Evolutionary conservation across 1,140 invertebrate species (phyloP).

Genomic region (Drosophila equinoxialis): DNA sequence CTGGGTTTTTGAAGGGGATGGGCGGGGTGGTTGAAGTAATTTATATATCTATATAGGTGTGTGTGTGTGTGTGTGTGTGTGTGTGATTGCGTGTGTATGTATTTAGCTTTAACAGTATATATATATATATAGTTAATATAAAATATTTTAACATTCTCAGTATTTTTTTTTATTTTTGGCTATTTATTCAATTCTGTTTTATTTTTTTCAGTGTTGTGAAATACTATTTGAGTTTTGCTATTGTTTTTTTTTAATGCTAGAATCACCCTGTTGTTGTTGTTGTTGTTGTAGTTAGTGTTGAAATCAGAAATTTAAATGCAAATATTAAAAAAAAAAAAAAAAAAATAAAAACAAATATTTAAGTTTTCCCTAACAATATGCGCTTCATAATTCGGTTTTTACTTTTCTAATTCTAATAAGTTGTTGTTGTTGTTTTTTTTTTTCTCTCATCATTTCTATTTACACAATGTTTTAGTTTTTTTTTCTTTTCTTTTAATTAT

Average conservation of each 20-base stretch:
- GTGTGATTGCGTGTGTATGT: not conserved
- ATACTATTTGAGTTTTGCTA: conserved; percentile 50
- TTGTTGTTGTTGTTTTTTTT: conserved; percentile 28
- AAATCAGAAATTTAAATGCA: conserved; percentile 1
- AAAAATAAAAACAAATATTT: not conserved
- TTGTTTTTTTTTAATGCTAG: conserved; percentile 17
- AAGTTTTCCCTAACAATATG: conserved; percentile 70
- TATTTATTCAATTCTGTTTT: conserved; percentile 45
- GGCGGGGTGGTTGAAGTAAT: not conserved
- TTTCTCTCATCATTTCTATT: conserved; percentile 34
- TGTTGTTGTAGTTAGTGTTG: not conserved
- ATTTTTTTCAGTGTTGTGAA: conserved; percentile 21
- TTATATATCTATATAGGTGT: not conserved
- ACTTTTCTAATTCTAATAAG: conserved; percentile 16
- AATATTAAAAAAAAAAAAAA: not conserved
- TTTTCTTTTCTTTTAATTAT: conserved; percentile 35
- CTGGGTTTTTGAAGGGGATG: conserved; percentile 39
- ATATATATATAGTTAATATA: conserved; percentile 35
- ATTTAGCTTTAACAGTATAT: conserved; percentile 1
- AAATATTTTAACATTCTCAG: conserved; percentile 37
- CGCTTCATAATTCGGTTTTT: conserved; percentile 57
- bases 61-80: not conserved
- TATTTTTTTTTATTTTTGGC: conserved; percentile 18
- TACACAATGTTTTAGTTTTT: conserved; percentile 26
- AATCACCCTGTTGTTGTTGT: conserved; percentile 48